A percentile compares a stretch with the other conserved stretches of the same genome.
Evolutionary conservation across 2,113 vertebrate species (phyloP).

Genomic region (Petroica traversi): DNA sequence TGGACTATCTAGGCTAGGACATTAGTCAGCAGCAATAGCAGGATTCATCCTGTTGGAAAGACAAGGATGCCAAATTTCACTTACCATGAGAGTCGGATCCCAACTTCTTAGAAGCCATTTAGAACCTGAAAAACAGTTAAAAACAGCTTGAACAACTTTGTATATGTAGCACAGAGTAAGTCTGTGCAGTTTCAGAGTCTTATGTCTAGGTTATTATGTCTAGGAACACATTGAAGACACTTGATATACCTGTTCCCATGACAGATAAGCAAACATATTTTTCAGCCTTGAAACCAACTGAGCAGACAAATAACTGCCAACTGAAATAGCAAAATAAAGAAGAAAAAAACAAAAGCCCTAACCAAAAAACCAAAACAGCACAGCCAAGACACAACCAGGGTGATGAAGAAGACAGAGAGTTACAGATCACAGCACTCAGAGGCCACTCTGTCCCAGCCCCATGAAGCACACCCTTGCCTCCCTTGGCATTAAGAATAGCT

Average conservation of each 20-base stretch:
- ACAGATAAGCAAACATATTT: neutral
- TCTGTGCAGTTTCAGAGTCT: neutral
- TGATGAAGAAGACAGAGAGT: neutral
- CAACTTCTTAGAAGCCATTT: conserved; percentile 98
- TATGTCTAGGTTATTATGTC: neutral
- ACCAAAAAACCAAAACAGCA: neutral
- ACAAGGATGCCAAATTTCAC: conserved; percentile 17
- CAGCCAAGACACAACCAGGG: neutral
- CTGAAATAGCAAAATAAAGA: neutral
- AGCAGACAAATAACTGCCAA: neutral
- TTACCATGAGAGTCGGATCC: conserved; percentile 91
- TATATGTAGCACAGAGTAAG: neutral
- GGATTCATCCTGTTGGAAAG: neutral
- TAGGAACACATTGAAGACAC: neutral
- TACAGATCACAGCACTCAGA: neutral
- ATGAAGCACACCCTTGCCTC: neutral
- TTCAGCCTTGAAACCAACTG: neutral
- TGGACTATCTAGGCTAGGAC: neutral
- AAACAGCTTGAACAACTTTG: neutral
- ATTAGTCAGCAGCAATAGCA: neutral
- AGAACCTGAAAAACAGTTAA: conserved; percentile 83
- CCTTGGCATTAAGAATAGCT: neutral
- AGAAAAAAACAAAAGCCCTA: rapidly evolving
- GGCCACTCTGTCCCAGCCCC: neutral
- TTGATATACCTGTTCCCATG: neutral